A percentile compares a stretch with the other conserved stretches of the same genome.
phyloP scores from a whole-genome alignment of 2,888 invertebrate genomes.

The Euphydryas editha region DNA sequence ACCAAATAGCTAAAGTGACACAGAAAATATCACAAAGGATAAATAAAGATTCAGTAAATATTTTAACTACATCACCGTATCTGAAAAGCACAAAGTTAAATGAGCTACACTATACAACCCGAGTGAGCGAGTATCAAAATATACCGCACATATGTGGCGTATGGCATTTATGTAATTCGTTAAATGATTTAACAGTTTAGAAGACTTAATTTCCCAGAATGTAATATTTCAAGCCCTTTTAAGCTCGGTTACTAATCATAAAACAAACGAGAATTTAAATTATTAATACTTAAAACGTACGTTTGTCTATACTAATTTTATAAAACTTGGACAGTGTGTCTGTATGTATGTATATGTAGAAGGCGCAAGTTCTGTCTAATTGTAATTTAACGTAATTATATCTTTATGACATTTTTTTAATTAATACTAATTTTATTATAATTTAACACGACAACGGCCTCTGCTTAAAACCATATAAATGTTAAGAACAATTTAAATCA shows the following conservation, averaged over 20 bases:
- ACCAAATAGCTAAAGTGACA: background rate
- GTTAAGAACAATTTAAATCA: too few relatives aligned
- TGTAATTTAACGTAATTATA: too few relatives aligned
- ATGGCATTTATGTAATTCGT: background rate
- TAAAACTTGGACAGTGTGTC: too few relatives aligned
- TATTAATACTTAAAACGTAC: background rate
- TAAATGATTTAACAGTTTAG: background rate
- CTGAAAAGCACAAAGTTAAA: background rate
- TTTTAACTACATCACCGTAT: background rate
- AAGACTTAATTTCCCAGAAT: conserved; percentile 3
- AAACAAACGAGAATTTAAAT: background rate
- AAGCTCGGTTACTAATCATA: background rate
- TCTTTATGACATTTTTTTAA: too few relatives aligned
- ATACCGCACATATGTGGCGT: background rate
- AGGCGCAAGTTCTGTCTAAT: too few relatives aligned
- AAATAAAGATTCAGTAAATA: background rate
- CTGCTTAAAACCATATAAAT: too few relatives aligned
- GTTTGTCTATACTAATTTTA: too few relatives aligned
- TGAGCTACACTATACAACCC: background rate
- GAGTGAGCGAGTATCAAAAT: background rate
- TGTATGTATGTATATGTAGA: too few relatives aligned
- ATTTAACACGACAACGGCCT: too few relatives aligned
- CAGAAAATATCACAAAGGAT: background rate
- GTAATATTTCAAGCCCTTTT: background rate
- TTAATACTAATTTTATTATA: too few relatives aligned